Conservation (phyloP, 2,797 vertebrate species). For the Cirrhinus mrigala region DNA sequence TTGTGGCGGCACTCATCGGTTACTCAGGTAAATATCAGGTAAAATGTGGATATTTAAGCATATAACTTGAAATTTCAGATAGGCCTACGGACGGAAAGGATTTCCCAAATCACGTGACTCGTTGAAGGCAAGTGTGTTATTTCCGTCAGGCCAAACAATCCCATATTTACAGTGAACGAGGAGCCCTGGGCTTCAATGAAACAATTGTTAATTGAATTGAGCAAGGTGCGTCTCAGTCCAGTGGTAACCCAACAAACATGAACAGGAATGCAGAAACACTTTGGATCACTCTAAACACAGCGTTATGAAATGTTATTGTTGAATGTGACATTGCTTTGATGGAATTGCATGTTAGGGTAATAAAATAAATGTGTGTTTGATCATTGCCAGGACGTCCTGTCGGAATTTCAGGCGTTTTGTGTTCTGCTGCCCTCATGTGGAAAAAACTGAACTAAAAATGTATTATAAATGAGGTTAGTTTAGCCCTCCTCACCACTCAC, state of each 20-base stretch:
- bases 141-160: not conserved
- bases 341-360: not conserved
- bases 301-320: constrained; percentile 23
- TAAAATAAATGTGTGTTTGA: constrained; percentile 13
- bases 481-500: not conserved
- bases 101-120: not conserved
- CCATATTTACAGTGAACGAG: not conserved
- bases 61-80: not conserved
- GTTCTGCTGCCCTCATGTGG: constrained; percentile 44
- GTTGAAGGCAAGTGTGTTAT: not conserved
- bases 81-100: not conserved
- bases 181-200: not conserved
- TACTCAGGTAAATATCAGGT: no score
- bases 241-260: not conserved
- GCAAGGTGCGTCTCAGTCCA: not conserved
- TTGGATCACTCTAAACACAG: not conserved
- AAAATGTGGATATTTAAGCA: not conserved
- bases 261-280: constrained; percentile 2
- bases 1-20: no score
- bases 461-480: not conserved
- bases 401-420: not conserved
- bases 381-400: not conserved
- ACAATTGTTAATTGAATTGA: not conserved
- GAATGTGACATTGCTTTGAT: not conserved
- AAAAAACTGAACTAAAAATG: not conserved